Conservation (phyloP, 2,113 vertebrate genomes). For the Labeo rohita region DNA sequence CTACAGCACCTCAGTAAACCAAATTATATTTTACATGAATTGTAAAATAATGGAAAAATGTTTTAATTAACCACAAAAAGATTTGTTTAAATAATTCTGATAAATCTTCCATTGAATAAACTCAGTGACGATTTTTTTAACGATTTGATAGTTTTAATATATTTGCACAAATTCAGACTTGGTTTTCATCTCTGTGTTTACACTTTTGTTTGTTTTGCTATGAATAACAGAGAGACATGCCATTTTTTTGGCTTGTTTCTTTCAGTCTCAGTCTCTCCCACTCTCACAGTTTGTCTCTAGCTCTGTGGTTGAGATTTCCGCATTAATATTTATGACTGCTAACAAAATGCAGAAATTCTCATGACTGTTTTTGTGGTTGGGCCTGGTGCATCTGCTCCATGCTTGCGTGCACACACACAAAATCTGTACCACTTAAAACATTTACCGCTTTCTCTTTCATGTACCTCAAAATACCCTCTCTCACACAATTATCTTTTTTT, state of each 20-base stretch:
- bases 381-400: constrained; percentile 31
- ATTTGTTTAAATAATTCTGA: neutral
- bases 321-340: constrained; percentile 57
- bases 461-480: neutral
- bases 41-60: neutral
- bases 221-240: constrained; percentile 21
- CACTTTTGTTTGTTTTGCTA: constrained; percentile 8
- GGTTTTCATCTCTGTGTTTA: constrained; percentile 29
- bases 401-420: neutral
- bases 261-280: constrained; percentile 18
- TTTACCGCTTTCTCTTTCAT: neutral
- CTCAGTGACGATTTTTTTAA: neutral
- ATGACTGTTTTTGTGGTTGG: constrained; percentile 51
- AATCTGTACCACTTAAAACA: neutral
- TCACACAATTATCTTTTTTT: neutral
- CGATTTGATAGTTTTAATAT: neutral
- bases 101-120: neutral
- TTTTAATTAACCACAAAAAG: neutral
- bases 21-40: neutral
- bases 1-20: neutral
- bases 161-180: constrained; percentile 9
- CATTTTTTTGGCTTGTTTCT: constrained; percentile 30
- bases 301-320: constrained; percentile 39
- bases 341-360: constrained; percentile 51
- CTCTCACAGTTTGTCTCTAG: constrained; percentile 12